phyloP scores from a whole-genome alignment of 2,797 vertebrate genomes.

The Acanthurus tractus region DNA sequence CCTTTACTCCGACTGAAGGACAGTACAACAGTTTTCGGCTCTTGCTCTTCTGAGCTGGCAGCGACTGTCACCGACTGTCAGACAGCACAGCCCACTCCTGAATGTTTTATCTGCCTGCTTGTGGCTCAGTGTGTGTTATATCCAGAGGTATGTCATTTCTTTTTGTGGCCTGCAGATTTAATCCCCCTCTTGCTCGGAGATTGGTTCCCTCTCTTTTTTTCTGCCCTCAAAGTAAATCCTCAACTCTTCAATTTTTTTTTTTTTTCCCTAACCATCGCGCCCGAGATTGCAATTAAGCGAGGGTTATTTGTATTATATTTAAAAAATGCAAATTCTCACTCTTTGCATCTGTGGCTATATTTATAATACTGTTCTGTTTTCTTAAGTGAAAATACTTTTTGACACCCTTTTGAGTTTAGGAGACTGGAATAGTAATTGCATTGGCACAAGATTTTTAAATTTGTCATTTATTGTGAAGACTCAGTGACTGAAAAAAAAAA shows the following conservation, averaged over 20 bases:
- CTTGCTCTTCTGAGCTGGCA: conserved; percentile 43
- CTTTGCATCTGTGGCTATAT: conserved; percentile 1
- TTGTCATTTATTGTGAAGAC: conserved; percentile 4
- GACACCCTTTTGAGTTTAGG: conserved; percentile 2
- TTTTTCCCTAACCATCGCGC: not conserved
- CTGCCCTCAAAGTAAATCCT: conserved; percentile 12
- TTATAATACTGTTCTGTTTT: not conserved
- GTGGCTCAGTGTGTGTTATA: conserved; percentile 55
- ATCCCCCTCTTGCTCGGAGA: conserved; percentile 35
- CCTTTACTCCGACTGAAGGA: conserved; percentile 49
- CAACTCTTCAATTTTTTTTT: not conserved
- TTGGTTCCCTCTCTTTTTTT: conserved; percentile 12
- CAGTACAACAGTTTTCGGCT: conserved; percentile 43
- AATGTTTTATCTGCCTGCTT: conserved; percentile 62
- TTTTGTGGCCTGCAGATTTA: conserved; percentile 57
- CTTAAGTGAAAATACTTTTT: not conserved
- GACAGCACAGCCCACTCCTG: conserved; percentile 49
- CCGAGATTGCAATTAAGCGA: conserved; percentile 5
- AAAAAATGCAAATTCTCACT: conserved; percentile 7
- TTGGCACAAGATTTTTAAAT: not conserved
- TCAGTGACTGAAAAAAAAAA: conserved; percentile 12
- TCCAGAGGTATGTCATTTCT: conserved; percentile 51
- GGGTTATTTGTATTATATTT: not conserved
- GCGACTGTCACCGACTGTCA: conserved; percentile 59
- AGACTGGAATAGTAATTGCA: conserved; percentile 5